Evolutionary conservation across 2,797 vertebrate genomes (phyloP).

Genomic region (Ptychadena robeensis): DNA sequence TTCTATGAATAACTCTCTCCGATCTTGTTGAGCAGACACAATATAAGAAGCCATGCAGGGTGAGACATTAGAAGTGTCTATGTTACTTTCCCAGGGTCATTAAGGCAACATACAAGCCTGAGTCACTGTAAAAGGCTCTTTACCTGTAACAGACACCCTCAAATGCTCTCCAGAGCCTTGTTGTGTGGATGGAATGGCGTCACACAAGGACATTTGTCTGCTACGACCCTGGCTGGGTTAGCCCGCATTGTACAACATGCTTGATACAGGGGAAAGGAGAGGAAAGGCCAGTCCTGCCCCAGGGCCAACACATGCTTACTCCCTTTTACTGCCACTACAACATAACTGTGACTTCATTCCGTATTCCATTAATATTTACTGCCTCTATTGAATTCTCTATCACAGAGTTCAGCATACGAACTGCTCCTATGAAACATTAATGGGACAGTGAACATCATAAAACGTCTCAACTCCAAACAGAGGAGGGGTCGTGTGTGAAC

Average conservation of each 20-base stretch:
- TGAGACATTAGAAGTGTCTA: background rate
- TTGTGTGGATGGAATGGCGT: constrained; percentile 74
- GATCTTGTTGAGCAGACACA: background rate
- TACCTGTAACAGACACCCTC: constrained; percentile 73
- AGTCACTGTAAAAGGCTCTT: constrained; percentile 68
- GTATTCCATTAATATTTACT: constrained; percentile 85
- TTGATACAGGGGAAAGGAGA: constrained; percentile 74
- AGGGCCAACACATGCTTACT: constrained; percentile 77
- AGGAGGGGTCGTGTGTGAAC: background rate
- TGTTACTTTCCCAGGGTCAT: constrained; percentile 22
- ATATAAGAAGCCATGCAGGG: background rate
- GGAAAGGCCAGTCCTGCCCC: constrained; percentile 75
- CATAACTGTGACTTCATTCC: constrained; percentile 77
- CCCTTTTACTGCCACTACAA: constrained; percentile 74
- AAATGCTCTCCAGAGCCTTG: constrained; percentile 76
- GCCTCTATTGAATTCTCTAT: constrained; percentile 78
- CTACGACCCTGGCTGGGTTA: constrained; percentile 76
- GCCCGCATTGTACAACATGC: constrained; percentile 71
- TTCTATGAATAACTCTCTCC: background rate
- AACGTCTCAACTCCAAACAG: constrained; percentile 66
- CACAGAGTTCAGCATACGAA: constrained; percentile 74
- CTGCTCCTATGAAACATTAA: constrained; percentile 78
- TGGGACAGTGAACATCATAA: constrained; percentile 71
- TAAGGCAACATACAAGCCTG: constrained; percentile 36
- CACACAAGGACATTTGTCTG: constrained; percentile 80